A percentile compares a stretch with the other conserved stretches of the same genome.
Conservation (phyloP, 2,888 invertebrate genomes). For the Onchidella celtica region DNA sequence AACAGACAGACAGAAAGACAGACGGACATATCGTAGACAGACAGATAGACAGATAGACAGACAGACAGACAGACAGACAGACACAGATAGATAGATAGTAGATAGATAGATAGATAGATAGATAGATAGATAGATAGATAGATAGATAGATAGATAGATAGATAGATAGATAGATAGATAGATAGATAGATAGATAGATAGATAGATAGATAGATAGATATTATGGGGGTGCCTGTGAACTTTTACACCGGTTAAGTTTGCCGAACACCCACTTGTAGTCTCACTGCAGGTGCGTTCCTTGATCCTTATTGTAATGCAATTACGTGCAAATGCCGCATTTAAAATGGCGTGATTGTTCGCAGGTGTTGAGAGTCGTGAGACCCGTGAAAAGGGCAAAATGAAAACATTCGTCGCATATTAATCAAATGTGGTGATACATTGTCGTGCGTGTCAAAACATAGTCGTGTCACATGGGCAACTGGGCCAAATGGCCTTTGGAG, state of each 20-base stretch:
- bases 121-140: background rate
- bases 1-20: too few species aligned
- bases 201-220: background rate
- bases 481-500: background rate
- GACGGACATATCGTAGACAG: too few species aligned
- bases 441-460: background rate
- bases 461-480: background rate
- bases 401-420: background rate
- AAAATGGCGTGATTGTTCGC: constrained; percentile 27
- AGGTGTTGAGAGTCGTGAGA: constrained; percentile 6
- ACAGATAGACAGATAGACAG: too few species aligned
- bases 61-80: too few species aligned
- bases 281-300: background rate
- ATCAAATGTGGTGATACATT: background rate
- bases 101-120: too few species aligned
- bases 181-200: background rate
- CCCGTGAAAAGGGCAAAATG: background rate
- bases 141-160: background rate
- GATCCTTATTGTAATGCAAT: constrained; percentile 13
- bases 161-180: background rate
- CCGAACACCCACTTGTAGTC: background rate
- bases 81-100: too few species aligned
- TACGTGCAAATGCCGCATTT: constrained; percentile 7
- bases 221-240: background rate
- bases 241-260: constrained; percentile 9